Evolutionary conservation across 2,797 vertebrate species (phyloP).

Genomic region (Salarias fasciatus): DNA sequence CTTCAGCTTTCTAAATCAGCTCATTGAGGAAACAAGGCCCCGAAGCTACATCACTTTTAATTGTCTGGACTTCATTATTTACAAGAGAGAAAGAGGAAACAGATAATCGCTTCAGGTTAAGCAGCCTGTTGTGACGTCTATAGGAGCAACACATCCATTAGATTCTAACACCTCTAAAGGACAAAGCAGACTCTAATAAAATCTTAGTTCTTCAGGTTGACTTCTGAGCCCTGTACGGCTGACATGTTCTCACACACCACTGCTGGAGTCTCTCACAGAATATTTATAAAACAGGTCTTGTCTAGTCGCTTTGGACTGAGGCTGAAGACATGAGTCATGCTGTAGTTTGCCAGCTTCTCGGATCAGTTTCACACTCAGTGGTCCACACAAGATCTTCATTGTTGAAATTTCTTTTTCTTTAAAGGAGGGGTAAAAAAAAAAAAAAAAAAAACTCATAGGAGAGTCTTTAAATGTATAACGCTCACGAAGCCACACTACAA

Average conservation of each 20-base stretch:
- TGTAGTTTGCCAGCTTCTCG: conserved; percentile 25
- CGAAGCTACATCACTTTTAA: background rate
- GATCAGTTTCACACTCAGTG: conserved; percentile 19
- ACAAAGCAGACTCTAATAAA: too few relatives aligned
- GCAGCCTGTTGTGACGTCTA: background rate
- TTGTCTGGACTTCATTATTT: background rate
- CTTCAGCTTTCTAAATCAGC: background rate
- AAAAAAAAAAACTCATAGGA: conserved; percentile 17
- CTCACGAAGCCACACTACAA: background rate
- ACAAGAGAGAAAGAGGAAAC: background rate
- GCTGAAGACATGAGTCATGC: conserved; percentile 38
- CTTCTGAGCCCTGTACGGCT: background rate
- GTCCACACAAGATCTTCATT: conserved; percentile 16
- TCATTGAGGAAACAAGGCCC: background rate
- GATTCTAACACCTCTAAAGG: too few relatives aligned
- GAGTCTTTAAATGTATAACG: conserved; percentile 7
- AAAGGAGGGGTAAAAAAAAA: too few relatives aligned
- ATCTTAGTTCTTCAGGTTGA: too few relatives aligned
- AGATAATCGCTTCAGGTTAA: background rate
- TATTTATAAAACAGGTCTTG: conserved; percentile 42
- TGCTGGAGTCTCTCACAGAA: conserved; percentile 25
- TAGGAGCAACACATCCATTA: too few relatives aligned
- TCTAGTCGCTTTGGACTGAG: conserved; percentile 33
- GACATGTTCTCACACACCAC: conserved; percentile 46
- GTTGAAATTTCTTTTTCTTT: conserved; percentile 12